Base-by-base conservation (phyloP, 1,140 invertebrate species). In the Sipha flava region DNA sequence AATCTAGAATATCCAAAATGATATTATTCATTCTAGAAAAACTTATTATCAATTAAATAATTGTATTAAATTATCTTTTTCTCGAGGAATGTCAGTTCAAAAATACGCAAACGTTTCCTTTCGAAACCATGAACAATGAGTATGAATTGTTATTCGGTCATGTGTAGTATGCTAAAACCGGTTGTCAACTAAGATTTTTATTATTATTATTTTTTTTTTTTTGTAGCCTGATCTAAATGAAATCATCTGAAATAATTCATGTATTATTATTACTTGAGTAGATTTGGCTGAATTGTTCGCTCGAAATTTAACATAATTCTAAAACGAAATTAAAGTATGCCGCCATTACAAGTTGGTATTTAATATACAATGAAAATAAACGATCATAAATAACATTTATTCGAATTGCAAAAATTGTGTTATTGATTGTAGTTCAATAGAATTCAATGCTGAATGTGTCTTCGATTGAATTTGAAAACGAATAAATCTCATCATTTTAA, bases 401-500 rank as follows among this genome's bases (percentile, higher is more conserved):
- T n/a, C 37, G 64, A 43, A 68, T 43, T 12, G 37, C 64, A 68
- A 68, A 43, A 68, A 68, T 40, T 43, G n/a, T 26, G 34, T 40
- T 68, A 43, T 43, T 23, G 64, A 43, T 68, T 68, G 64, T 68
- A 43, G 21, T 64, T 64, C 59, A 64, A 64, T n/a, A 37, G 59
- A 64, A 37, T 64, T 64, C 4, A 34, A 64, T 37, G 31, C 2
- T 64, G 34, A n/a, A 3, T 3, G 10, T 31, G 10, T 64, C 62
- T 40, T 18, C 34, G 34, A 43, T 23, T 43, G 18, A 21, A 68
- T 68, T 16, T 14, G 5, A 68, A n/a, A 43, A 43, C 37, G 64
- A 68, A 68, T 68, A 43, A 68, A 68, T 68, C 64, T 43, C 64
- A 43, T 43, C 21, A 6, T 66, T 43, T 68, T 68, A 64, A 64